Evolutionary conservation across 2,888 invertebrate genomes (phyloP), one percentile per base, ranked within the genome.

Genomic region (Eupithecia tripunctaria): DNA sequence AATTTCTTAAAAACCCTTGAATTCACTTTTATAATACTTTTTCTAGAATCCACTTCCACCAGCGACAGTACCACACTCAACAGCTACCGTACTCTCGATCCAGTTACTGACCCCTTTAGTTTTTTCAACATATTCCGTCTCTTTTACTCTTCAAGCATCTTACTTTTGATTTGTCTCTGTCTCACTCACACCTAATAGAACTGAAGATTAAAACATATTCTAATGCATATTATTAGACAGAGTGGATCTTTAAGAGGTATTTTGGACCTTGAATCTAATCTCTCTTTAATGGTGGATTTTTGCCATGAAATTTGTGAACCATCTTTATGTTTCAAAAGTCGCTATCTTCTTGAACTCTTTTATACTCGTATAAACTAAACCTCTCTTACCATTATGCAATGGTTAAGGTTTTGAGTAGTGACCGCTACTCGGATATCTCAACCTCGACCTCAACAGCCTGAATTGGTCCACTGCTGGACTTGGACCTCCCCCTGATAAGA

Each of bases 221-320:
- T 93, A 93, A 94, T 92, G 91, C 90, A 91, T 94, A 91, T 92
- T 87, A 94, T 94, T 93, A 93, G 71, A 79, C 84, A 84, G 92
- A 94, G 93, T 93, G 93, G 86, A 81, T 81, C 82, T 83, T 73
- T 67, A 80, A 71, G 67, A 62, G 56, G 47, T 51, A n/a, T 2
- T 8, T 51, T 51, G 47, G 70, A 36, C 67, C 62, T 70, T 66
- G 68, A 69, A 64, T 36, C 14, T 41, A 38, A 38, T 38, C 21
- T 64, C 38, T 38, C 32, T 63, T 18, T 62, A 32, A 62, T 62
- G 32, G 62, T 63, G 62, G 32, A 63, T 63, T 36, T 63, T 63
- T n/a, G 62, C 32, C 62, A 18, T 41, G 41, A 41, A 41, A 51
- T 21, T 51, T 51, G 51, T 47, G 47, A n/a, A 47, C 32, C 32